A percentile compares a stretch with the other conserved stretches of the same genome.
These are phyloP conservation scores for Chelidonichthys spinosus DNA, from an alignment of 2,797 vertebrate genomes.

Conservation along the genomic window DNA sequence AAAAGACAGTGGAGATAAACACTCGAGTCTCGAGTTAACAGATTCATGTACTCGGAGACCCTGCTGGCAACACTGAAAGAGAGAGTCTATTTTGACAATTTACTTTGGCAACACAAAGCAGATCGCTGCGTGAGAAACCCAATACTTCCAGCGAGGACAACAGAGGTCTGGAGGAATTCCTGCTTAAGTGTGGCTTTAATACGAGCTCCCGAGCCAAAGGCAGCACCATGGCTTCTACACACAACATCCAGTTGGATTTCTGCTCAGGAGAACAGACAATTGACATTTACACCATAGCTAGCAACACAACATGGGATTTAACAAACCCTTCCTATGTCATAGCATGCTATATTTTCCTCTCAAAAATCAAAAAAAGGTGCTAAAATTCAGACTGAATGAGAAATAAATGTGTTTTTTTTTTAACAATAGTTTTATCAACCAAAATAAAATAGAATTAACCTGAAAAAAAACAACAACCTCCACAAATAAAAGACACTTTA, in stretches of 20 bases:
- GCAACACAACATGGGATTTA: not conserved
- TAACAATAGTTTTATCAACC: too few relatives aligned
- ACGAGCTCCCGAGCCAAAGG: constrained; percentile 24
- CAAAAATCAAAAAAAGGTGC: too few relatives aligned
- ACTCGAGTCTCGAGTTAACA: constrained; percentile 36
- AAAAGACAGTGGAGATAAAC: constrained; percentile 38
- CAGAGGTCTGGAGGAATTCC: constrained; percentile 41
- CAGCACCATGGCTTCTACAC: constrained; percentile 25
- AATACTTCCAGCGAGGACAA: constrained; percentile 34
- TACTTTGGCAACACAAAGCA: constrained; percentile 43
- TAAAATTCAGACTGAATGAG: too few relatives aligned
- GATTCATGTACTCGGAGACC: constrained; percentile 30
- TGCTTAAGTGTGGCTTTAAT: constrained; percentile 37
- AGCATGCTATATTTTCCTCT: too few relatives aligned
- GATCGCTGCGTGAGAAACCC: constrained; percentile 34
- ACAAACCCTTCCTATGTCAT: not conserved
- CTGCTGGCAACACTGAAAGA: constrained; percentile 32
- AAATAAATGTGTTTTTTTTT: too few relatives aligned
- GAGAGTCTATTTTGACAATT: constrained; percentile 39
- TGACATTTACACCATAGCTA: constrained; percentile 2
- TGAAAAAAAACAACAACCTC: not conserved
- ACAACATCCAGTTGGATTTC: constrained; percentile 40
- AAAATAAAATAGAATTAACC: too few relatives aligned
- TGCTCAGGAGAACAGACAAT: constrained; percentile 8
- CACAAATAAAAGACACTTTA: constrained; percentile 6